These are phyloP conservation scores for Xiphophorus birchmanni DNA, from an alignment of 2,797 vertebrate species.

Conservation along the genomic window DNA sequence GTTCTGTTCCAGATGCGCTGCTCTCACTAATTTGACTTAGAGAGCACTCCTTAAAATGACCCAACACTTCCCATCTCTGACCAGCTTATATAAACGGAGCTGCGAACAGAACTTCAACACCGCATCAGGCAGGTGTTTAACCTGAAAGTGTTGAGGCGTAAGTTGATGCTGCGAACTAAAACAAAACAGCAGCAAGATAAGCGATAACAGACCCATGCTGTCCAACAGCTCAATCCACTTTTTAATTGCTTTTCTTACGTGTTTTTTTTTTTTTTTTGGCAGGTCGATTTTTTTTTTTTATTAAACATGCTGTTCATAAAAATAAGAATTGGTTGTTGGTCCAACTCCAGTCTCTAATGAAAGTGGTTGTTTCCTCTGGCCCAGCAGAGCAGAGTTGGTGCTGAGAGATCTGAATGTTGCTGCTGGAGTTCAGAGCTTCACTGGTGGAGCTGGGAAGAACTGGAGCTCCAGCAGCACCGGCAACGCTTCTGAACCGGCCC, in stretches of 20 bases:
- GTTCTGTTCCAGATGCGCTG: not conserved
- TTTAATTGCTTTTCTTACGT: not conserved
- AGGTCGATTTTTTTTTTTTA: not conserved
- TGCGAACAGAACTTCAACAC: not conserved
- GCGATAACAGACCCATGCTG: not conserved
- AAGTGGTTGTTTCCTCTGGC: conserved; percentile 2
- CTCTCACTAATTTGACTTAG: not conserved
- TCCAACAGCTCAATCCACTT: not conserved
- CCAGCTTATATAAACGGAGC: not conserved
- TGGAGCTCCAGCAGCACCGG: not conserved
- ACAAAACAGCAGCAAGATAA: not conserved
- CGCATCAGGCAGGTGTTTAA: not conserved
- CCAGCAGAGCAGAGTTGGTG: not conserved
- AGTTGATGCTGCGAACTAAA: not conserved
- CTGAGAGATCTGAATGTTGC: not conserved
- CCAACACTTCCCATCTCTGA: not conserved
- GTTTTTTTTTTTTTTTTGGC: not conserved
- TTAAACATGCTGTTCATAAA: not conserved
- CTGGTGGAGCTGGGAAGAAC: not conserved
- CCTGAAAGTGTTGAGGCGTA: too few species aligned
- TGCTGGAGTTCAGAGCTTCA: not conserved
- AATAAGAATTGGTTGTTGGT: not conserved
- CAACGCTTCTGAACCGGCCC: not conserved
- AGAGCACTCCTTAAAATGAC: not conserved
- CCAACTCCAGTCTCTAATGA: not conserved